Evolutionary conservation across 2,797 vertebrate species (phyloP), one percentile per base, ranked within the genome.

Genomic region (Notolabrus celidotus): DNA sequence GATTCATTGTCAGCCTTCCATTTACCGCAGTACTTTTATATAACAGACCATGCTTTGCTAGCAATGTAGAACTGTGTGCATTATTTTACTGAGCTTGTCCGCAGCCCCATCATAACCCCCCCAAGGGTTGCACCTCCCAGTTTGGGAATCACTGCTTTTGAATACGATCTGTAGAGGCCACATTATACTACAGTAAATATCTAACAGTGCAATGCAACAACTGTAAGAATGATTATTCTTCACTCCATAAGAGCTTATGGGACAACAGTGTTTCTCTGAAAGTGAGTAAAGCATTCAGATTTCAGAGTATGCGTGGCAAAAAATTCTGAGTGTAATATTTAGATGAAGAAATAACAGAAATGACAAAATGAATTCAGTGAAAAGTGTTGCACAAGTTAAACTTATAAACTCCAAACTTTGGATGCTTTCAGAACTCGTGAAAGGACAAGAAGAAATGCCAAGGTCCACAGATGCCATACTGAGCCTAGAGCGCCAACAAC

Each of bases 401-500:
- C 43, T 65, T 76, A 55, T 36, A 43, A 63, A 50, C 23, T 39
- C 12, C 19, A 69, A 79, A 61, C 56, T 22, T 66, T 46, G 47
- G 49, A 67, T 45, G 46, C 27, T 47, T 66, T 71, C 34, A 58
- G 33, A 56, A 34, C 41, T 52, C 1, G 14, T 68, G 55, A 62
- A 67, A 86, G 65, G 62, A 71, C 60, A 50, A 80, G 31, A 67
- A 64, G 39, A 74, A 71, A 63, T 65, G 61, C 74, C 67, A 72
- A 58, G 47, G 62, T 81, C 65, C 70, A 84, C 77, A 85, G 73
- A 83, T 70, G 76, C 66, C 62, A 56, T 17, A 51, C 34, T 59
- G 67, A 79, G 69, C 54, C 52, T 53, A 25, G 33, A 63, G 80
- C 46, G 23, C 68, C 79, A 76, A 54, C 70, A 68, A 59, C 59